These are phyloP conservation scores for Leptinotarsa tumamoca DNA, from an alignment of 2,888 invertebrate species.

Conservation along the genomic window DNA sequence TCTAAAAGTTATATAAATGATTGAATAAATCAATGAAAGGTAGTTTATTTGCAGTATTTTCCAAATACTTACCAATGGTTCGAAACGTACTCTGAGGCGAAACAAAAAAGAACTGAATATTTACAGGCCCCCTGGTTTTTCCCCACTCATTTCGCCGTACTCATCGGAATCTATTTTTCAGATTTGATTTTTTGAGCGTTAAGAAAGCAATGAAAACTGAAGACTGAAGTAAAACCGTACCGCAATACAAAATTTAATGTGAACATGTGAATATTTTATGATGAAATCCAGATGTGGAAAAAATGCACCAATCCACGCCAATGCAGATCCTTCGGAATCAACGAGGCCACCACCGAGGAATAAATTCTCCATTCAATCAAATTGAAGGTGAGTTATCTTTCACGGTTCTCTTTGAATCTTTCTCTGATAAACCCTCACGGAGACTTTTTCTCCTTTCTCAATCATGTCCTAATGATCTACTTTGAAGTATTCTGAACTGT, in stretches of 20 bases:
- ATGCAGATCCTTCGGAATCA: not conserved
- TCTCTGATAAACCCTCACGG: not conserved
- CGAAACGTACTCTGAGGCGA: not conserved
- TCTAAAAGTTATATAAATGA: no score
- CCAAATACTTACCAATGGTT: not conserved
- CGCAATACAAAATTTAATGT: constrained; percentile 15
- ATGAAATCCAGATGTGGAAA: not conserved
- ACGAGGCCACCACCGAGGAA: not conserved
- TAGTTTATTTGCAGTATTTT: no score
- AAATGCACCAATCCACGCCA: constrained; percentile 10
- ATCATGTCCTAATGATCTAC: constrained; percentile 21
- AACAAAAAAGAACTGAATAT: not conserved
- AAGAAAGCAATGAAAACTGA: constrained; percentile 11
- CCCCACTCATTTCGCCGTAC: not conserved
- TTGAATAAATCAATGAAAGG: no score
- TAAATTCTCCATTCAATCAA: constrained; percentile 14
- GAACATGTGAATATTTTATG: constrained; percentile 8
- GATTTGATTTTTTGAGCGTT: constrained; percentile 9
- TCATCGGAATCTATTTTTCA: not conserved
- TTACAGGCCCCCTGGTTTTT: not conserved
- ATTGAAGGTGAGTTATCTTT: constrained; percentile 24
- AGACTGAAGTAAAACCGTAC: constrained; percentile 1
- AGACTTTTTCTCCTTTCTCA: not conserved
- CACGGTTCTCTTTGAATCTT: constrained; percentile 9
- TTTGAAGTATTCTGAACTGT: constrained; percentile 12